phyloP scores from a whole-genome alignment of 2,888 invertebrate species.

The Plagodis pulveraria region DNA sequence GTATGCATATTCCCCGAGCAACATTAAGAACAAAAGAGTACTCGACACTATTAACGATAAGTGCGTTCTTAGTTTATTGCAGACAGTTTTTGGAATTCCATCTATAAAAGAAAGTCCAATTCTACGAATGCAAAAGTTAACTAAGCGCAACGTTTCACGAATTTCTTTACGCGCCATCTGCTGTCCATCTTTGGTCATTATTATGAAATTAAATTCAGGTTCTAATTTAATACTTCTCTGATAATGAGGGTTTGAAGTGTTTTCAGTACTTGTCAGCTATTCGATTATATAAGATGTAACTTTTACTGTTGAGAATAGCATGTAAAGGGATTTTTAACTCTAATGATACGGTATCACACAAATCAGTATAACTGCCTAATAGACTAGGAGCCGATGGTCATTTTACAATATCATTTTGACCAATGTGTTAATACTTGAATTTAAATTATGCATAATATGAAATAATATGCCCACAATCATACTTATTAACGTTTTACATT shows the following conservation, averaged over 20 bases:
- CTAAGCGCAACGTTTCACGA: constrained; percentile 51
- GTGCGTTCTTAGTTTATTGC: constrained; percentile 40
- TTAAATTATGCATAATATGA: no score
- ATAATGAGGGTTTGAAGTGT: no score
- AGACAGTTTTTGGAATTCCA: constrained; percentile 37
- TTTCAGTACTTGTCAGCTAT: no score
- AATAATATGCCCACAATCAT: no score
- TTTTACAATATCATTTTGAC: no score
- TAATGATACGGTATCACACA: background rate
- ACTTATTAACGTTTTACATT: no score
- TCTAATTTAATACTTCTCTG: no score
- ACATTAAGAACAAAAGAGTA: constrained; percentile 48
- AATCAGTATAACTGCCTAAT: background rate
- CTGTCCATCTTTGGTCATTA: constrained; percentile 22
- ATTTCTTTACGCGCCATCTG: constrained; percentile 52
- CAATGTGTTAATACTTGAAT: no score
- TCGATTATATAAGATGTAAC: no score
- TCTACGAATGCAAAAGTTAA: constrained; percentile 57
- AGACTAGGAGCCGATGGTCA: no score
- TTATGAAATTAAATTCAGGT: background rate
- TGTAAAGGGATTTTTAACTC: no score
- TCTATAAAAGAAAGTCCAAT: constrained; percentile 58
- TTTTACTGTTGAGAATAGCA: no score
- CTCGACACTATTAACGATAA: constrained; percentile 47
- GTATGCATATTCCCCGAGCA: constrained; percentile 56